A percentile compares a stretch with the other conserved stretches of the same genome.
phyloP scores from a whole-genome alignment of 2,888 invertebrate species.

The Hyposoter didymator region DNA sequence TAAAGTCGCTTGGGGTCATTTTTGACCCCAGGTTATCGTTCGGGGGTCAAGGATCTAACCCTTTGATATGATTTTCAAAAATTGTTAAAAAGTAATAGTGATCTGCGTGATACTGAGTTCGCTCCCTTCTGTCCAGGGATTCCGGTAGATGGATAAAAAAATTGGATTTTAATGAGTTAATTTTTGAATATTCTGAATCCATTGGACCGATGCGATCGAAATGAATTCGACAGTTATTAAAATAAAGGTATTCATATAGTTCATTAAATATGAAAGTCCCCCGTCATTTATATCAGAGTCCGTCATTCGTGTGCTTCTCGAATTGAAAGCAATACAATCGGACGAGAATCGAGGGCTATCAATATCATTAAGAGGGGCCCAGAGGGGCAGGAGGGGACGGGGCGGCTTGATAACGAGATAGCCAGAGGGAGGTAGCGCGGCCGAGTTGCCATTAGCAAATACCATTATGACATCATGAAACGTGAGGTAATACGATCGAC shows the following conservation, averaged over 20 bases:
- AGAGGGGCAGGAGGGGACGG: background rate
- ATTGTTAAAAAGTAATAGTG: background rate
- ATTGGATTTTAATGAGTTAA: background rate
- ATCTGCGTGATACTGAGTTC: background rate
- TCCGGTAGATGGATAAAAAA: background rate
- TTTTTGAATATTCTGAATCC: background rate
- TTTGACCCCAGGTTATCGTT: too few relatives aligned
- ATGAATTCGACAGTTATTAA: background rate
- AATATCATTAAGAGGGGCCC: constrained; percentile 57
- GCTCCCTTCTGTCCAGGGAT: background rate
- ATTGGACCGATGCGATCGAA: background rate
- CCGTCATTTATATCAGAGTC: background rate
- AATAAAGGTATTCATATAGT: background rate
- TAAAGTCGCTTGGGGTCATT: too few relatives aligned
- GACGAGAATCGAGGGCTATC: constrained; percentile 61
- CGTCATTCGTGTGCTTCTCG: constrained; percentile 28
- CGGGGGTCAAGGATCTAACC: too few relatives aligned
- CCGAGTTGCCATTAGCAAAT: constrained; percentile 74
- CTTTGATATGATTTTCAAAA: background rate
- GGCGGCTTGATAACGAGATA: constrained; percentile 41
- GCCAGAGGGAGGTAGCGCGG: constrained; percentile 41
- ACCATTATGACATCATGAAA: constrained; percentile 74
- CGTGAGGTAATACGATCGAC: constrained; percentile 71
- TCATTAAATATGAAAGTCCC: background rate
- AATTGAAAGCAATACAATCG: constrained; percentile 59